These are phyloP conservation scores for Bombus picipes DNA, from an alignment of 1,140 invertebrate species.

Conservation along the genomic window DNA sequence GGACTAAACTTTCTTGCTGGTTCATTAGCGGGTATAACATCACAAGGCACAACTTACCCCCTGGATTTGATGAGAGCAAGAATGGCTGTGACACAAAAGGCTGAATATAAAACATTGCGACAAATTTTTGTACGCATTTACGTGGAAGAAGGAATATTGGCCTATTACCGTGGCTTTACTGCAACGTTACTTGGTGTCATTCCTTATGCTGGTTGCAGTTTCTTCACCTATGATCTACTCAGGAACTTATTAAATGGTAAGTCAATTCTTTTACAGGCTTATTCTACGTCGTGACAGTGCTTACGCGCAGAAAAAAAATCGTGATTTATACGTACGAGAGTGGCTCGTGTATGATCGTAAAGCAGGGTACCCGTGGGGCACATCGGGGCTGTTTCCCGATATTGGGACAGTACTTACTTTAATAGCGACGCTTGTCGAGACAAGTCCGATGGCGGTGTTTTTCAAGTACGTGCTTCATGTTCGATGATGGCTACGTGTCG, in stretches of 20 bases:
- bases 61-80: conserved; percentile 97
- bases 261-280: conserved; percentile 57
- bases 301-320: conserved; percentile 54
- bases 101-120: conserved; percentile 85
- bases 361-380: conserved; percentile 71
- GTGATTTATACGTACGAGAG: conserved; percentile 61
- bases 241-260: conserved; percentile 92
- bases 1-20: conserved; percentile 91
- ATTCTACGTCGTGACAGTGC: conserved; percentile 51
- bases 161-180: conserved; percentile 93
- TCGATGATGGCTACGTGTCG: conserved; percentile 77
- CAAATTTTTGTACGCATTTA: conserved; percentile 94
- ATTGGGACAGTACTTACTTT: conserved; percentile 73
- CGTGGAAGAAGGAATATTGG: conserved; percentile 89
- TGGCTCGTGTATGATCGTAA: conserved; percentile 65
- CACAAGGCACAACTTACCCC: conserved; percentile 96
- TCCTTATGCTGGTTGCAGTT: conserved; percentile 98
- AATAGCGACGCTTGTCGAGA: conserved; percentile 70
- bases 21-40: conserved; percentile 96
- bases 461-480: conserved; percentile 77
- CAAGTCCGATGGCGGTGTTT: conserved; percentile 73
- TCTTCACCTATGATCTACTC: conserved; percentile 98
- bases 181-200: conserved; percentile 97
- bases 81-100: conserved; percentile 96
- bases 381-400: conserved; percentile 72